Percentiles rank a stretch among this genome's conserved stretches.
Evolutionary conservation across 1,140 invertebrate genomes (phyloP).

Genomic region (Nixonia krombeini): DNA sequence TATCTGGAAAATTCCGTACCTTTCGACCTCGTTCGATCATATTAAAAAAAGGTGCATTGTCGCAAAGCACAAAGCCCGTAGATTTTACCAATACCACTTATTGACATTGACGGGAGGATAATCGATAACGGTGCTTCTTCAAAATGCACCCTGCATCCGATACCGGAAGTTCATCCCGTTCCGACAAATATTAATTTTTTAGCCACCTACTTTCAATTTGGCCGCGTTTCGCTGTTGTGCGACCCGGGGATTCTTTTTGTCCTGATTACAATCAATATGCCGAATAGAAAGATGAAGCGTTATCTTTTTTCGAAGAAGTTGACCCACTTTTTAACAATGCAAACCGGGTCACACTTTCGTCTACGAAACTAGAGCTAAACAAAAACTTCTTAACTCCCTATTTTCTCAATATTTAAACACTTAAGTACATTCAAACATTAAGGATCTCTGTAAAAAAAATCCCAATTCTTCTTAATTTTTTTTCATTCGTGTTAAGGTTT

Average conservation of each 20-base stretch:
- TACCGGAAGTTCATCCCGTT: constrained; percentile 57
- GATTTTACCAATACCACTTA: constrained; percentile 42
- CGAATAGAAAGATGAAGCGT: constrained; percentile 18
- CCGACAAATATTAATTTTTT: constrained; percentile 60
- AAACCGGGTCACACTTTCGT: constrained; percentile 6
- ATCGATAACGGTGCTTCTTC: constrained; percentile 55
- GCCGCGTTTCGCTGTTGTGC: constrained; percentile 35
- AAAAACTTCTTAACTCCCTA: no score
- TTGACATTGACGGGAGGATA: constrained; percentile 32
- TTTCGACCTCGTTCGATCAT: constrained; percentile 13
- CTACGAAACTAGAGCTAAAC: no score
- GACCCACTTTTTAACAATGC: constrained; percentile 9
- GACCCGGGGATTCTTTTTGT: constrained; percentile 40
- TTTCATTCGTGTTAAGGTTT: no score
- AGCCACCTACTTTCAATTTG: constrained; percentile 21
- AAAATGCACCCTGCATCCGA: constrained; percentile 41
- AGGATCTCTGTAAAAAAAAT: no score
- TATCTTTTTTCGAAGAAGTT: constrained; percentile 35
- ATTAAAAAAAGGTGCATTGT: constrained; percentile 34
- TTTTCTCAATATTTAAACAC: no score
- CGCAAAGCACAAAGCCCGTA: constrained; percentile 21
- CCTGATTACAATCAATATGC: constrained; percentile 31
- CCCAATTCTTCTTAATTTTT: no score
- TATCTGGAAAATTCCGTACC: constrained; percentile 10
- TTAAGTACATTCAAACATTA: no score